Conservation (phyloP, 2,888 invertebrate species). For the Sphaerophoria rueppellii region DNA sequence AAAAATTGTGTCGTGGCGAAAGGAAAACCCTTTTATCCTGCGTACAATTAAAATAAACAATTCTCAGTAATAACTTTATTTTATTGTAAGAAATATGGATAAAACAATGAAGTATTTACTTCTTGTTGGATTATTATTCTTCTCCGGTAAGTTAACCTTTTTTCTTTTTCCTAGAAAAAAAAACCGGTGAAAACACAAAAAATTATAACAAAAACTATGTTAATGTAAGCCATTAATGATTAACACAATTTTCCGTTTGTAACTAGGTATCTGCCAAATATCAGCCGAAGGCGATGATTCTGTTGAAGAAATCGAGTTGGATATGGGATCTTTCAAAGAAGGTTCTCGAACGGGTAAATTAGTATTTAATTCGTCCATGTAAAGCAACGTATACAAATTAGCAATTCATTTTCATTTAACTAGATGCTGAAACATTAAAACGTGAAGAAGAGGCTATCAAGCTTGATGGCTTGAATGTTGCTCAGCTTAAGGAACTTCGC, state of each 20-base stretch:
- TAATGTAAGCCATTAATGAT: neutral
- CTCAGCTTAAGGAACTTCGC: constrained; percentile 95
- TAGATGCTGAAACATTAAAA: constrained; percentile 94
- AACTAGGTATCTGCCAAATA: constrained; percentile 78
- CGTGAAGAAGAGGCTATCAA: constrained; percentile 98
- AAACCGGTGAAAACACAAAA: constrained; percentile 19
- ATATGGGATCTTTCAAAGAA: constrained; percentile 92
- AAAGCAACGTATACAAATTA: constrained; percentile 20
- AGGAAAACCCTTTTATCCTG: constrained; percentile 16
- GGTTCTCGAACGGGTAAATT: constrained; percentile 92
- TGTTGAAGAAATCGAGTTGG: constrained; percentile 87
- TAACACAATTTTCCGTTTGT: neutral
- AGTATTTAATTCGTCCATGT: neutral
- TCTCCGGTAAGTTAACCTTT: constrained; percentile 77
- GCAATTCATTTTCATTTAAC: constrained; percentile 10
- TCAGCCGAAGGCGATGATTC: constrained; percentile 76
- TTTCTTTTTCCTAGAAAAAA: neutral
- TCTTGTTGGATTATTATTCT: constrained; percentile 78
- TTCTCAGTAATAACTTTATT: constrained; percentile 12
- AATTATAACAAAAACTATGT: too few species aligned
- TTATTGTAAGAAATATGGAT: constrained; percentile 24
- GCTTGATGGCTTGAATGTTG: constrained; percentile 96
- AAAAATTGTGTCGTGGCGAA: constrained; percentile 59
- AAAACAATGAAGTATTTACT: constrained; percentile 79
- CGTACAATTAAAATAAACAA: constrained; percentile 16